Percentiles rank a stretch among this genome's conserved stretches.
phyloP scores from a whole-genome alignment of 2,797 vertebrate genomes.

The Tapera naevia region DNA sequence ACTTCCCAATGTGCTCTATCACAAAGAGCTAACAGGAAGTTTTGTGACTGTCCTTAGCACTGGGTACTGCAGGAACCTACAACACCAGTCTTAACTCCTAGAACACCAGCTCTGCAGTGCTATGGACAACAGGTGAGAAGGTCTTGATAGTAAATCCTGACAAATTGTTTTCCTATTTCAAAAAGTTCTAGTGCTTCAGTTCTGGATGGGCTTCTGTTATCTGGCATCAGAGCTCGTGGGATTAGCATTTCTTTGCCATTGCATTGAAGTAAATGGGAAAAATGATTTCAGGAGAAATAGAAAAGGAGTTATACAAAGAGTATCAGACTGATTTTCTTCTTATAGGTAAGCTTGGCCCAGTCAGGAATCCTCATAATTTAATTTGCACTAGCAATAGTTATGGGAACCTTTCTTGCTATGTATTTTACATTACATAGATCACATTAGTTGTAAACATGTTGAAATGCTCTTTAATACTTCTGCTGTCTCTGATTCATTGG shows the following conservation, averaged over 20 bases:
- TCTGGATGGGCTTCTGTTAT: not conserved
- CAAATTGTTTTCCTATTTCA: not conserved
- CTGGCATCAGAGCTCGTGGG: not conserved
- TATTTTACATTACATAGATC: not conserved
- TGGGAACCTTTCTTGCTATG: not conserved
- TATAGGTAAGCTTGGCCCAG: not conserved
- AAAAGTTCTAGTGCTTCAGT: not conserved
- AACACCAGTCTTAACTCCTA: not conserved
- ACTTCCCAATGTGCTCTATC: not conserved
- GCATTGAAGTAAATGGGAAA: not conserved
- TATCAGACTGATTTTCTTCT: not conserved
- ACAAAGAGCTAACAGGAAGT: not conserved
- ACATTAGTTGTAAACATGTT: slow-evolving; percentile 5
- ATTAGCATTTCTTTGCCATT: not conserved
- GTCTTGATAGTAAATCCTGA: not conserved
- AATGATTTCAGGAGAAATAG: not conserved
- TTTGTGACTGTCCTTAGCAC: not conserved
- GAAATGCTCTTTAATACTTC: not conserved
- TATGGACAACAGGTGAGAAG: not conserved
- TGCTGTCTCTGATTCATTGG: not conserved
- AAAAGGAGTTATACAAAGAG: not conserved
- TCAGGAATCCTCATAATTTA: not conserved
- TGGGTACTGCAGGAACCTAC: not conserved
- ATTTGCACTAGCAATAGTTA: not conserved
- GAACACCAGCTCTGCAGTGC: not conserved